Conservation (phyloP, 1,140 invertebrate genomes). For the Drosophila malerkotliana region DNA sequence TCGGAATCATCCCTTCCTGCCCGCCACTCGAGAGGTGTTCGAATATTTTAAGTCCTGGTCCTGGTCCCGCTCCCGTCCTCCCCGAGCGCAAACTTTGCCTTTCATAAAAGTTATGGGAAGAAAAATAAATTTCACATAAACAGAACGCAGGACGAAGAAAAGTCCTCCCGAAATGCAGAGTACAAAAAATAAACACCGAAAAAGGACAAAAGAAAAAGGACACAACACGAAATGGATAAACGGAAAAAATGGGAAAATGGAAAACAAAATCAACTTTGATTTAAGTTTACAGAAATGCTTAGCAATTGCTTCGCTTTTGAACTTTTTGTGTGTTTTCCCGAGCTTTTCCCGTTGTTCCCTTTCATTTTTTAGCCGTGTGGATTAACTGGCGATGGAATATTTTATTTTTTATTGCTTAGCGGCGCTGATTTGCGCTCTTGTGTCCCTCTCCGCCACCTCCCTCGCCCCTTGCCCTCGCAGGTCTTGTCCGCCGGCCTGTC, state of each 20-base stretch:
- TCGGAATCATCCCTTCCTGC: constrained; percentile 1
- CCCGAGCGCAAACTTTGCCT: constrained; percentile 15
- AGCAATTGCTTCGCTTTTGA: constrained; percentile 73
- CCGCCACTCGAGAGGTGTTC: constrained; percentile 13
- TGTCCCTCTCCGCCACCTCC: constrained; percentile 11
- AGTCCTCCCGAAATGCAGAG: constrained; percentile 30
- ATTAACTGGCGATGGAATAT: constrained; percentile 81
- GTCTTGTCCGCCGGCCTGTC: neutral
- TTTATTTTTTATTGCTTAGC: constrained; percentile 81
- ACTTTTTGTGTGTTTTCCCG: constrained; percentile 51
- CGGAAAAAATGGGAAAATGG: constrained; percentile 14
- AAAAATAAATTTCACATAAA: constrained; percentile 66
- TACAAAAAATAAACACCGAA: constrained; percentile 32
- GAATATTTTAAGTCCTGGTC: constrained; percentile 13
- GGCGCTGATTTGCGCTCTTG: constrained; percentile 72
- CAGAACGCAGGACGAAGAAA: constrained; percentile 1
- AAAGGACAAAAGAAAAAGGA: constrained; percentile 42
- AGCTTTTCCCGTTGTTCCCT: constrained; percentile 37
- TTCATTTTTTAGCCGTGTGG: constrained; percentile 58
- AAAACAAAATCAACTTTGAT: constrained; percentile 78
- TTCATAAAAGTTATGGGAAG: constrained; percentile 59
- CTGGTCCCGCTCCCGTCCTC: constrained; percentile 2
- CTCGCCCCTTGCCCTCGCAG: too few relatives aligned
- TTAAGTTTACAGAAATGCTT: constrained; percentile 82
- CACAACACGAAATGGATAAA: constrained; percentile 24